Percentiles rank a stretch among this genome's conserved stretches.
These are phyloP conservation scores for Lathamus discolor DNA, from an alignment of 2,113 vertebrate species.

Conservation along the genomic window DNA sequence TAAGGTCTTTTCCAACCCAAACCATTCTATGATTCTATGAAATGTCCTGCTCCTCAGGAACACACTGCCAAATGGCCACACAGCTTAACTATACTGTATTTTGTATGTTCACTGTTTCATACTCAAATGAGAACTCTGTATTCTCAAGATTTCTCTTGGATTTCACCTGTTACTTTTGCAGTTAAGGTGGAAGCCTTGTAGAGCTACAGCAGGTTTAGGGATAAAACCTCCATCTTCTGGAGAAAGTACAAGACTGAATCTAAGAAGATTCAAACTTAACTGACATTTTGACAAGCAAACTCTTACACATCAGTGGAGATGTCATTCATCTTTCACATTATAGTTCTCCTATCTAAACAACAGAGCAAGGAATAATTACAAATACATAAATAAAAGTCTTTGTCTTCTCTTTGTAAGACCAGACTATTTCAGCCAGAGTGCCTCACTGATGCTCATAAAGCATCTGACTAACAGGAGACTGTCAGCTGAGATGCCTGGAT, in stretches of 20 bases:
- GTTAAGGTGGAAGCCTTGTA: not conserved
- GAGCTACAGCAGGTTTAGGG: not conserved
- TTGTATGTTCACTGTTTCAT: not conserved
- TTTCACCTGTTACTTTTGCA: not conserved
- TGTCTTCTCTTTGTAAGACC: not conserved
- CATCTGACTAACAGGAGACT: not conserved
- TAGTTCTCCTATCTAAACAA: not conserved
- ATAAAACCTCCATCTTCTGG: not conserved
- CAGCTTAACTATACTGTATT: not conserved
- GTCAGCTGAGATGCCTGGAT: not conserved
- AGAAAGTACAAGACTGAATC: not conserved
- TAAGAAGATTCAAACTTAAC: not conserved
- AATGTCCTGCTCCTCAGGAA: conserved; percentile 20
- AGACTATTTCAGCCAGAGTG: not conserved
- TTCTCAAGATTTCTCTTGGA: not conserved
- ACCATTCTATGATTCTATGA: no score
- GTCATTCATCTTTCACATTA: not conserved
- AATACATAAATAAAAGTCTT: not conserved
- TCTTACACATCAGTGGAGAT: not conserved
- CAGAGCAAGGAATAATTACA: not conserved
- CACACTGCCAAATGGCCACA: conserved; percentile 46
- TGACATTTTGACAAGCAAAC: not conserved
- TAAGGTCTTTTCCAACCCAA: no score
- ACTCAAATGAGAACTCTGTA: not conserved
- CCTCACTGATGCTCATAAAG: not conserved